Conservation (phyloP, 64 coral and sea anemone genomes). For the Montipora cactus region DNA sequence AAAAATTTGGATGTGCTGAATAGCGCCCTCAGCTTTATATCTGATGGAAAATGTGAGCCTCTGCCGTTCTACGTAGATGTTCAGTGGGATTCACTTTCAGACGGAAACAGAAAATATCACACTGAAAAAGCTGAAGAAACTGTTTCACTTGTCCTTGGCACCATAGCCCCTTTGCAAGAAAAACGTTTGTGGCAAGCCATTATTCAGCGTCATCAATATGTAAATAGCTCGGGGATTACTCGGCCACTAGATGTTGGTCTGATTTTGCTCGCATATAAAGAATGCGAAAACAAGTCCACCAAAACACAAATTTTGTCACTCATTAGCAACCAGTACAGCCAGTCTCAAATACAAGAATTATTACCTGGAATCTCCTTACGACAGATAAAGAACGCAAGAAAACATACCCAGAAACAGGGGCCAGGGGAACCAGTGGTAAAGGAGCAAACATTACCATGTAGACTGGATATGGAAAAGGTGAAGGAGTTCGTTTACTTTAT, state of each 20-base stretch:
- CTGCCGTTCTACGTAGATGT: not conserved
- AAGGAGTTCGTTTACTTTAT: constrained; percentile 26
- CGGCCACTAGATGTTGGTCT: not conserved
- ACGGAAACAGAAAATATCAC: no score
- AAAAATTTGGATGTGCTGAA: constrained; percentile 17
- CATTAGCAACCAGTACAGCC: constrained; percentile 13
- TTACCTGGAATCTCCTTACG: constrained; percentile 17
- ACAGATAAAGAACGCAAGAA: constrained; percentile 28
- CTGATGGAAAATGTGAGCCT: constrained; percentile 7
- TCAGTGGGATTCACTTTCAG: no score
- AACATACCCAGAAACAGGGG: not conserved
- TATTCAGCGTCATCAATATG: no score
- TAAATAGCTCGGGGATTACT: no score
- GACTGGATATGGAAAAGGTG: constrained; percentile 22
- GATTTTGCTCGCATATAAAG: not conserved
- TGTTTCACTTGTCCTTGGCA: no score
- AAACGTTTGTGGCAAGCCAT: constrained; percentile 8
- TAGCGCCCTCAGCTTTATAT: constrained; percentile 3
- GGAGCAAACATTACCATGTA: not conserved
- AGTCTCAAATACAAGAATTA: constrained; percentile 13
- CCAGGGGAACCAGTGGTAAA: not conserved
- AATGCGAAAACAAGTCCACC: constrained; percentile 1
- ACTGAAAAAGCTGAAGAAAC: no score
- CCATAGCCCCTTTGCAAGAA: not conserved
- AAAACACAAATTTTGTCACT: constrained; percentile 32